Evolutionary conservation across 2,888 invertebrate species (phyloP), one percentile per base, ranked within the genome.

Genomic region (Desoria tigrina): DNA sequence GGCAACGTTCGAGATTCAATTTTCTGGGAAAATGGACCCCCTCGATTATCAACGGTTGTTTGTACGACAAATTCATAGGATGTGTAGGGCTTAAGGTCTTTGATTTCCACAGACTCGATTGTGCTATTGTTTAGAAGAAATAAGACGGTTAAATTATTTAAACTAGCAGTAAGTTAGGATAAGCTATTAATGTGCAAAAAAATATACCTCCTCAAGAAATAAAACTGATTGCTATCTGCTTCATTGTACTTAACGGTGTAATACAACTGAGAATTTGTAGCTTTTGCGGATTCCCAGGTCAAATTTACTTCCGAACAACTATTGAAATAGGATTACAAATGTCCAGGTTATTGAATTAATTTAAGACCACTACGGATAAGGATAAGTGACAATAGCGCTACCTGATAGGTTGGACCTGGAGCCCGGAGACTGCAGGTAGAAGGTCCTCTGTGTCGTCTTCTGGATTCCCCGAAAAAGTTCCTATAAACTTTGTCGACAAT

Each of bases 241-340:
- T 67, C 59, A 63, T 74, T 74, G 70, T 73, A 73, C 67, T 70
- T 74, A 4, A 74, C 61, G 42, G 69, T 71, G 66, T 74, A 74
- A 61, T 68, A 71, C 24, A 56, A 49, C 49, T 24, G 23, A 54
- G 60, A 53, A 56, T 65, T 66, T 63, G 65, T 67, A 55, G 65
- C 45, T 63, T 59, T 42, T 39, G 68, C 66, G 58, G 58, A 59
- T 56, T 72, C 71, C 74, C 74, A 74, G n/a, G 60, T 65, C 27
- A 74, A 59, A 45, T 66, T 64, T 42, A 74, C 69, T 57, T 66
- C 70, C 14, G 54, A 58, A 26, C 71, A 66, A 42, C 74, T 71
- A n/a, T 21, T 45, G 6, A 16, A 21, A 21, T 11, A 39, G 16
- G 39, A 16, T 39, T 39, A 39, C 16, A 39, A 39, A 39, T 39